Conservation (phyloP, 2,113 vertebrate species). For the Melanerpes formicivorus region DNA sequence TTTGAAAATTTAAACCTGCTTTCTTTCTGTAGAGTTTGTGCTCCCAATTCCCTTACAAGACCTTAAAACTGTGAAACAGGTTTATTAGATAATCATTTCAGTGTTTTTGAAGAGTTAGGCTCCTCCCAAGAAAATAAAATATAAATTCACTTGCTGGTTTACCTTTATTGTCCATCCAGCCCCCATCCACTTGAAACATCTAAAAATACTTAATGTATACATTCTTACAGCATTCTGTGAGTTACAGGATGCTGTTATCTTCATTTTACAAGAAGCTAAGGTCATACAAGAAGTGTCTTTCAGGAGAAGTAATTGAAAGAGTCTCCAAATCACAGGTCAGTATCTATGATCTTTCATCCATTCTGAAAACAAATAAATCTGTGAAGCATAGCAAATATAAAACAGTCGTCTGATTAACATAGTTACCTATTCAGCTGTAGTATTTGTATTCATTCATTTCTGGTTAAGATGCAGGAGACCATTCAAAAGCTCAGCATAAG, state of each 20-base stretch:
- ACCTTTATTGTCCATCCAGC: not conserved
- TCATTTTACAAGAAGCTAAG: not conserved
- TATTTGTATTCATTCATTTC: not conserved
- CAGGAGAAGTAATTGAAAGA: not conserved
- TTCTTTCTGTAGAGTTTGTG: not conserved
- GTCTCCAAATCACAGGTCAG: not conserved
- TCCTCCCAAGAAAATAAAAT: not conserved
- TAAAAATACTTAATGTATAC: not conserved
- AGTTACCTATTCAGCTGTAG: not conserved
- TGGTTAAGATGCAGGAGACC: not conserved
- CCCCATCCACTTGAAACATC: not conserved
- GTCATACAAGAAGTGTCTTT: not conserved
- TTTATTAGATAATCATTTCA: not conserved
- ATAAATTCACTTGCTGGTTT: not conserved
- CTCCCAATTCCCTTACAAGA: not conserved
- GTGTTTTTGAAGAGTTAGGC: not conserved
- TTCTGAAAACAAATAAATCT: not conserved
- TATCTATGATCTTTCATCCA: not conserved
- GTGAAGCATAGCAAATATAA: not conserved
- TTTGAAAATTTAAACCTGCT: not conserved
- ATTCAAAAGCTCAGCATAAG: not conserved
- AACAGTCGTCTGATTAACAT: not conserved
- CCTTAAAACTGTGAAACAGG: not conserved
- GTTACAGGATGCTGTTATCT: not conserved
- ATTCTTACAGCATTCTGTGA: not conserved